Conservation (phyloP, 2,113 vertebrate species). For the Hemiscyllium ocellatum region DNA sequence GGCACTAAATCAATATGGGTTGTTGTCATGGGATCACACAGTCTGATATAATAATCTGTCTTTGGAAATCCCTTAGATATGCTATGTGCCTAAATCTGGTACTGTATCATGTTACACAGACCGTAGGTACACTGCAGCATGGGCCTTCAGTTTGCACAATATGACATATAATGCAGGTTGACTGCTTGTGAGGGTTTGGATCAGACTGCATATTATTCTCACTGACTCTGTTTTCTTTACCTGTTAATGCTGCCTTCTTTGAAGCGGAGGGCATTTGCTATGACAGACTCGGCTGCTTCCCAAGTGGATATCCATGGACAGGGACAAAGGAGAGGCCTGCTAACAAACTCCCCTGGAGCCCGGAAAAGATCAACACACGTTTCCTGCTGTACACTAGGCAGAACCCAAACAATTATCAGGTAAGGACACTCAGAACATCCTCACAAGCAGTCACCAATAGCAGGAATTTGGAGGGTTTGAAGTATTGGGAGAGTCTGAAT, state of each 20-base stretch:
- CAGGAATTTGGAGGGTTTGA: not conserved
- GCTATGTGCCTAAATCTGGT: no score
- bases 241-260: not conserved
- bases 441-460: not conserved
- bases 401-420: conserved; percentile 63
- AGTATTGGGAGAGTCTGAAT: no score
- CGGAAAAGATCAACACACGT: conserved; percentile 57
- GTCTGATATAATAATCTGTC: not conserved
- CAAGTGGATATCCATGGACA: conserved; percentile 62
- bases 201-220: not conserved
- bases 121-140: not conserved
- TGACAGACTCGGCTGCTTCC: conserved; percentile 64
- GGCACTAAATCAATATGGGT: not conserved
- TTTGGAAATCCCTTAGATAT: no score
- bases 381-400: conserved; percentile 67
- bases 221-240: not conserved
- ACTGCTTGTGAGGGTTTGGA: not conserved
- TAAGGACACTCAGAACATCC: conserved; percentile 37
- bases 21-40: not conserved
- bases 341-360: conserved; percentile 57
- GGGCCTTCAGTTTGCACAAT: not conserved
- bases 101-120: not conserved
- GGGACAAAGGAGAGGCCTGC: conserved; percentile 57
- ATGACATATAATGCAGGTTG: not conserved
- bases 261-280: conserved; percentile 50